Conservation (phyloP, 2,888 invertebrate genomes). For the Protonemura montana region DNA sequence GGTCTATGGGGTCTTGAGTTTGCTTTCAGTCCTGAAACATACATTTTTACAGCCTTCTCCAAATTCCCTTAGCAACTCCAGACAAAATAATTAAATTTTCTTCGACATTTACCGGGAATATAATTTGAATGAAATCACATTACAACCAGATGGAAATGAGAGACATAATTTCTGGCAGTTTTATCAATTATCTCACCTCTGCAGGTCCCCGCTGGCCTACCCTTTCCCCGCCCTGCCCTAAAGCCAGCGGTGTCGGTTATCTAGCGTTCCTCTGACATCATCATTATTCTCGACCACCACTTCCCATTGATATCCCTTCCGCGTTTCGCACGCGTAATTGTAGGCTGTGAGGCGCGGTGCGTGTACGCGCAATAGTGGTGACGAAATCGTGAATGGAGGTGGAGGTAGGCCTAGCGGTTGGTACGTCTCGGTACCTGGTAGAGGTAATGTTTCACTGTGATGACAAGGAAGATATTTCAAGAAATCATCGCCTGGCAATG, state of each 20-base stretch:
- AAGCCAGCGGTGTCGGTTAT: neutral
- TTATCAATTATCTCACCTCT: neutral
- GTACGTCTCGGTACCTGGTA: neutral
- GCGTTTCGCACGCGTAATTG: neutral
- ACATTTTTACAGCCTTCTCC: too few relatives aligned
- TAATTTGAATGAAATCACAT: too few relatives aligned
- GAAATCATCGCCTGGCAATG: neutral
- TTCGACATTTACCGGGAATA: too few relatives aligned
- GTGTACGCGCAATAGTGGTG: neutral
- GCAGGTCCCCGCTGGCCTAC: neutral
- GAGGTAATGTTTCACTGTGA: neutral
- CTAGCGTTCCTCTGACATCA: neutral
- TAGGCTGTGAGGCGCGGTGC: neutral
- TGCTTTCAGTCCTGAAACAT: too few relatives aligned
- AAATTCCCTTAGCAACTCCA: too few relatives aligned
- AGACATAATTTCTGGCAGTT: neutral
- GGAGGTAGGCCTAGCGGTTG: neutral
- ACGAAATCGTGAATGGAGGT: neutral
- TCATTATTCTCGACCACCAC: neutral
- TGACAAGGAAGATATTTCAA: neutral
- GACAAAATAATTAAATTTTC: too few relatives aligned
- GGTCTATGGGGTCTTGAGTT: too few relatives aligned
- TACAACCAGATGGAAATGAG: neutral
- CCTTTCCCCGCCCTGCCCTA: neutral
- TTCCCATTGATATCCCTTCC: neutral